These are phyloP conservation scores for Dynastes grantii DNA, from an alignment of 2,888 invertebrate species.

Conservation along the genomic window DNA sequence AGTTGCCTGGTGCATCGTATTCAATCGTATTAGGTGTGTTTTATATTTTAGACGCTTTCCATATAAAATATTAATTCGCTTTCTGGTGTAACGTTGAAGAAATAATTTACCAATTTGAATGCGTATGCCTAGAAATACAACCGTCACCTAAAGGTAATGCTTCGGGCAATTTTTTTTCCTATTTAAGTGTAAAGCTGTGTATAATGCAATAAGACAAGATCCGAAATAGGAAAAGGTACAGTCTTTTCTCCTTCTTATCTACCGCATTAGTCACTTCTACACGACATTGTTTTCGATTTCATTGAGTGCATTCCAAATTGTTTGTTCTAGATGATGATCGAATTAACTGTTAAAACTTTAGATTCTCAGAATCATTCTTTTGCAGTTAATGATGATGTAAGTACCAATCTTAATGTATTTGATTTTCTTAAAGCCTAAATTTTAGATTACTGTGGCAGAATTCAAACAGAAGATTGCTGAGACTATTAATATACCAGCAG, in stretches of 20 bases:
- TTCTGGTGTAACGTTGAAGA: neutral
- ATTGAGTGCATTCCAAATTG: conserved; percentile 3
- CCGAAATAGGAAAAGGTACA: neutral
- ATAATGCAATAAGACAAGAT: neutral
- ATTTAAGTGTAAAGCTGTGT: neutral
- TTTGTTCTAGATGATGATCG: conserved; percentile 76
- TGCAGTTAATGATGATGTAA: conserved; percentile 88
- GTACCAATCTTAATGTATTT: conserved; percentile 75
- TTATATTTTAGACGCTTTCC: conserved; percentile 35
- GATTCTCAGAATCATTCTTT: conserved; percentile 91
- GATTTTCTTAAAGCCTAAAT: neutral
- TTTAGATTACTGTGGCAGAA: conserved; percentile 84
- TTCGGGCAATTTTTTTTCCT: neutral
- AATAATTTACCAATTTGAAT: conserved; percentile 40
- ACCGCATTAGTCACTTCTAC: neutral
- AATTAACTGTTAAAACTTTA: conserved; percentile 90
- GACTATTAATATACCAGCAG: conserved; percentile 84
- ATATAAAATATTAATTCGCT: conserved; percentile 13
- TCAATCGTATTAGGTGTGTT: conserved; percentile 53
- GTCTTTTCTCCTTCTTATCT: neutral
- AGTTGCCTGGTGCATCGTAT: conserved; percentile 55
- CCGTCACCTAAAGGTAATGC: conserved; percentile 39
- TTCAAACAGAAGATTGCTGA: conserved; percentile 87
- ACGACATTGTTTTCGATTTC: neutral
- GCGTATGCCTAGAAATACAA: conserved; percentile 17